Evolutionary conservation across 2,888 invertebrate genomes (phyloP).

Genomic region (Chrysina gloriosa): DNA sequence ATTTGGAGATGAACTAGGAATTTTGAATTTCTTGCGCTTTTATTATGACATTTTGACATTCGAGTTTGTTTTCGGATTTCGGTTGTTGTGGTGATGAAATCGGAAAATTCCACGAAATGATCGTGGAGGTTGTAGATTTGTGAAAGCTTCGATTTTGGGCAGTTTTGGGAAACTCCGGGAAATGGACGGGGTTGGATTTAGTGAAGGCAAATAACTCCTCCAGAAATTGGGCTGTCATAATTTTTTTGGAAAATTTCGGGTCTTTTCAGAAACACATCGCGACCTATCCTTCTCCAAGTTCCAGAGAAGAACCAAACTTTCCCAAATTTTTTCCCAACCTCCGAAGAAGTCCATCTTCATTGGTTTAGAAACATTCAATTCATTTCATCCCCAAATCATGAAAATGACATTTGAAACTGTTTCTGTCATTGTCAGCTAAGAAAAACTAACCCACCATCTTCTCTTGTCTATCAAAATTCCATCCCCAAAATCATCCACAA

Average conservation of each 20-base stretch:
- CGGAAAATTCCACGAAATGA: background rate
- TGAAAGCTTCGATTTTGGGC: background rate
- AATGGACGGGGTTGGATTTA: background rate
- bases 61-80: constrained; percentile 5
- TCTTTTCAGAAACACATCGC: too few relatives aligned
- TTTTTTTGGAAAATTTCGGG: too few relatives aligned
- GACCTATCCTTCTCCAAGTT: background rate
- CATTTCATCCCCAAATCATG: background rate
- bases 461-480: too few relatives aligned
- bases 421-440: too few relatives aligned
- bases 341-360: too few relatives aligned
- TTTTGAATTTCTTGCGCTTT: constrained; percentile 7
- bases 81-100: background rate
- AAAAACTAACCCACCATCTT: too few relatives aligned
- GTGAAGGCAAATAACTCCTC: too few relatives aligned
- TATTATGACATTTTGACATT: constrained; percentile 24
- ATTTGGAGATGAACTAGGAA: constrained; percentile 23
- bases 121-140: background rate
- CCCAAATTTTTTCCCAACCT: too few relatives aligned
- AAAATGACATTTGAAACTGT: constrained; percentile 15
- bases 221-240: too few relatives aligned
- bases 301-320: too few relatives aligned
- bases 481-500: too few relatives aligned
- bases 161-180: background rate
- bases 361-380: too few relatives aligned